Evolutionary conservation across 2,113 vertebrate genomes (phyloP).

Genomic region (Percopsis transmontana): DNA sequence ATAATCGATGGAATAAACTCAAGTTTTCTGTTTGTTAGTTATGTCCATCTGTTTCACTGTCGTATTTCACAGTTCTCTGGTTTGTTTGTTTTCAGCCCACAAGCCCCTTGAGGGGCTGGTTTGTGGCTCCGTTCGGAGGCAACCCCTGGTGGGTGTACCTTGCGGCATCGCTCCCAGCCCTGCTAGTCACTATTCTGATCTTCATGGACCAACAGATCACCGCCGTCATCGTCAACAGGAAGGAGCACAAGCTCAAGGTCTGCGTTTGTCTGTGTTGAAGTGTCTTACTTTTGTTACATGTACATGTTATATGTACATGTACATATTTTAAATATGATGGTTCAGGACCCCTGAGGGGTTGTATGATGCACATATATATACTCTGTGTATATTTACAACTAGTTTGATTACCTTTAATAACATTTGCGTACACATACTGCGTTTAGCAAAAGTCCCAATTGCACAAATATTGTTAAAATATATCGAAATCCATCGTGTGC

Average conservation of each 20-base stretch:
- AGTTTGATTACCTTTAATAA: too few relatives aligned
- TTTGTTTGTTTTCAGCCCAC: constrained; percentile 83
- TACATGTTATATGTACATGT: too few relatives aligned
- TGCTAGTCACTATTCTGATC: constrained; percentile 96
- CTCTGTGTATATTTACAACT: too few relatives aligned
- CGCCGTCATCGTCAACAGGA: constrained; percentile 96
- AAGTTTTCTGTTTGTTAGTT: neutral
- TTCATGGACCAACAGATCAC: constrained; percentile 99
- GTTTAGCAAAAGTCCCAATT: constrained; percentile 1
- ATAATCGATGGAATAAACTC: neutral
- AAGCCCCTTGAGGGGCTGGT: constrained; percentile 87
- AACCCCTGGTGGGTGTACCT: constrained; percentile 99
- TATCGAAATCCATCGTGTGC: neutral
- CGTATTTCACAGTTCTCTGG: neutral
- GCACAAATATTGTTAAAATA: neutral
- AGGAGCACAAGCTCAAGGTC: constrained; percentile 97
- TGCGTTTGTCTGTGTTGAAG: constrained; percentile 22
- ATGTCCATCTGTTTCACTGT: neutral
- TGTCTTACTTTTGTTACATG: neutral
- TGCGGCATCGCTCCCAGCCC: constrained; percentile 88
- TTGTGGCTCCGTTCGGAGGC: constrained; percentile 89
- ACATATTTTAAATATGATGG: too few relatives aligned
- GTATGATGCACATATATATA: too few relatives aligned
- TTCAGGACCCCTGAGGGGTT: too few relatives aligned
- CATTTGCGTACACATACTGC: too few relatives aligned